A percentile compares a stretch with the other conserved stretches of the same genome.
phyloP scores from a whole-genome alignment of 1,140 invertebrate genomes.

The Ooceraea biroi region DNA sequence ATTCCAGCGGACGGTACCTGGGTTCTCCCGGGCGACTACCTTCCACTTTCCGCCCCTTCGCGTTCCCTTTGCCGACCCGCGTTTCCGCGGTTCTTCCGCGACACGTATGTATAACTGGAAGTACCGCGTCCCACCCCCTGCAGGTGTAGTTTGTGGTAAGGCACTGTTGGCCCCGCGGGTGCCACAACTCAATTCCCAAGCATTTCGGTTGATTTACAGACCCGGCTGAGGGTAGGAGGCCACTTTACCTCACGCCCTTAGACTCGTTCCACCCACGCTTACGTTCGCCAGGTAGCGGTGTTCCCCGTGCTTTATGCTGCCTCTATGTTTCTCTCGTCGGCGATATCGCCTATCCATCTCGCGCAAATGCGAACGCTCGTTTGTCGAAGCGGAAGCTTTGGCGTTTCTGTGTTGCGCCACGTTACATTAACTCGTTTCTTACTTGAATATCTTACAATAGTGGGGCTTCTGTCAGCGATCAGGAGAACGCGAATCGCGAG shows the following conservation, averaged over 20 bases:
- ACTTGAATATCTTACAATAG: not conserved
- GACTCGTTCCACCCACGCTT: not conserved
- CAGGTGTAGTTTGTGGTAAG: constrained; percentile 74
- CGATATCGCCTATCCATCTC: constrained; percentile 32
- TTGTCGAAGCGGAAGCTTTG: not conserved
- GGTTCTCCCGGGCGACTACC: constrained; percentile 61
- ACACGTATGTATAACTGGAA: constrained; percentile 74
- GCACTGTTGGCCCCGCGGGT: constrained; percentile 74
- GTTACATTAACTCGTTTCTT: not conserved
- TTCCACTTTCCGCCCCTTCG: not conserved
- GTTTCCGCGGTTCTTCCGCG: constrained; percentile 47
- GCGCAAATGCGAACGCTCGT: not conserved
- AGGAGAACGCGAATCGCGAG: not conserved
- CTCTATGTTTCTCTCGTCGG: constrained; percentile 24
- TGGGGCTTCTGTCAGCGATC: not conserved
- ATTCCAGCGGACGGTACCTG: constrained; percentile 44
- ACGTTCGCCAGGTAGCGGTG: constrained; percentile 10
- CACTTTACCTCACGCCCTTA: constrained; percentile 63
- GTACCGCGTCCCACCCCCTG: constrained; percentile 62
- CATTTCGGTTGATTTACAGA: constrained; percentile 80
- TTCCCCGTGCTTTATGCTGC: constrained; percentile 18
- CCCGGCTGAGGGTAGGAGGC: constrained; percentile 50
- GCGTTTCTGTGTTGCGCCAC: not conserved
- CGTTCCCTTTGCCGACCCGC: not conserved
- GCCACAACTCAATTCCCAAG: constrained; percentile 79